Base-by-base conservation (phyloP, 1,140 invertebrate genomes). In the Mizuhopecten yessoensis region DNA sequence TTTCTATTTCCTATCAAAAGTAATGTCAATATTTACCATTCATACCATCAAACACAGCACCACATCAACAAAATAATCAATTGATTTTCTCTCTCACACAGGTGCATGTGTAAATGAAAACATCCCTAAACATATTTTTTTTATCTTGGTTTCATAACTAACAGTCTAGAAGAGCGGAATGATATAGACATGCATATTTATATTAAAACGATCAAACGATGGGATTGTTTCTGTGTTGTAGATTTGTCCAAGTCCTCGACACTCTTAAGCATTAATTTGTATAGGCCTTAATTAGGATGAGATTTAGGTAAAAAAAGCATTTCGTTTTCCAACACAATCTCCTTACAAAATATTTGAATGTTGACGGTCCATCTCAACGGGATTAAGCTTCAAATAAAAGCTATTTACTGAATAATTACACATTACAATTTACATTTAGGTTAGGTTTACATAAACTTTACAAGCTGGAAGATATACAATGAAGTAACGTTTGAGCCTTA, bases 11-110 rank as follows among this genome's bases (percentile, higher is more conserved):
- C 42, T 17, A 17, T 45, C 42, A 45, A 45, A 45, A 0, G 17
- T 45, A 17, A 45, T 39, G 42, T 45, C 9, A 45, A 45, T 45
- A 45, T 45, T 45, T 45, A 45, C 42, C 42, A 45, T 45, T 45
- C 17, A 45, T 20, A 13, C 10, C 42, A 45, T 39, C 36, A 39
- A 39, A 39, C 29, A 11, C 29, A 75, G 23, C 57, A 75, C 5
- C 57, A 75, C n/a, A 17, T 3, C 57, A n/a, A 75, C 57, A 75
- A 75, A 75, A 75, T 75, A 75, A 75, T 75, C 57, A 75, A 75
- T 75, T 45, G 1, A 45, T 45, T 45, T 45, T n/a, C 57, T 75
- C 57, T n/a, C 5, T 29, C 57, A n/a, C 57, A 75, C n/a, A 29
- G 57, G n/a, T 75, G 57, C 9, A 75, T 75, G 11, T 75, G 57